Percentiles rank a stretch among this genome's conserved stretches.
phyloP scores from a whole-genome alignment of 1,140 invertebrate species.

The Sipha flava region DNA sequence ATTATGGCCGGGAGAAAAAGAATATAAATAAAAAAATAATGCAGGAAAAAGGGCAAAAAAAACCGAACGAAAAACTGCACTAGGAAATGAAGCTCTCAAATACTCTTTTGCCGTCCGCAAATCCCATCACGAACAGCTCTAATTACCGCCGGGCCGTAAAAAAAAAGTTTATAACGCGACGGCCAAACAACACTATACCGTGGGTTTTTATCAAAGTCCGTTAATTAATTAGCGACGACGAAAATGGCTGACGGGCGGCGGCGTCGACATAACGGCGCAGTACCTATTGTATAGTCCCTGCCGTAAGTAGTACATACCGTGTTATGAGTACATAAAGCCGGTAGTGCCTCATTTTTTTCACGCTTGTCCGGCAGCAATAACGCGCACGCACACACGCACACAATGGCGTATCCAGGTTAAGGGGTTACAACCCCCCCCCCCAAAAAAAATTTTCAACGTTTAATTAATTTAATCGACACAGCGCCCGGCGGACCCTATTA shows the following conservation, averaged over 20 bases:
- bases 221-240: conserved; percentile 22
- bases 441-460: no score
- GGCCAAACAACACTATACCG: not conserved
- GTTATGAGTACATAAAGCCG: no score
- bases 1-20: not conserved
- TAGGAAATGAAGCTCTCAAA: not conserved
- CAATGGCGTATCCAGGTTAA: no score
- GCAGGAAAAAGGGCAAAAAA: not conserved
- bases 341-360: not conserved
- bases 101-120: not conserved
- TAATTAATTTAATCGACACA: no score
- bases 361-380: not conserved
- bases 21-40: not conserved
- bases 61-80: not conserved
- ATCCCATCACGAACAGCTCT: conserved; percentile 12
- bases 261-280: no score
- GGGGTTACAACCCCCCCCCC: no score
- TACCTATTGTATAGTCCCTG: no score
- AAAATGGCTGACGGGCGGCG: not conserved
- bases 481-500: no score
- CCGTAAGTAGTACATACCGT: no score
- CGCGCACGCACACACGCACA: not conserved
- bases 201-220: conserved; percentile 1
- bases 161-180: conserved; percentile 17
- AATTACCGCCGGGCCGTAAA: not conserved